Evolutionary conservation across 2,113 vertebrate species (phyloP), one percentile per base, ranked within the genome.

Genomic region (Arenaria interpres): DNA sequence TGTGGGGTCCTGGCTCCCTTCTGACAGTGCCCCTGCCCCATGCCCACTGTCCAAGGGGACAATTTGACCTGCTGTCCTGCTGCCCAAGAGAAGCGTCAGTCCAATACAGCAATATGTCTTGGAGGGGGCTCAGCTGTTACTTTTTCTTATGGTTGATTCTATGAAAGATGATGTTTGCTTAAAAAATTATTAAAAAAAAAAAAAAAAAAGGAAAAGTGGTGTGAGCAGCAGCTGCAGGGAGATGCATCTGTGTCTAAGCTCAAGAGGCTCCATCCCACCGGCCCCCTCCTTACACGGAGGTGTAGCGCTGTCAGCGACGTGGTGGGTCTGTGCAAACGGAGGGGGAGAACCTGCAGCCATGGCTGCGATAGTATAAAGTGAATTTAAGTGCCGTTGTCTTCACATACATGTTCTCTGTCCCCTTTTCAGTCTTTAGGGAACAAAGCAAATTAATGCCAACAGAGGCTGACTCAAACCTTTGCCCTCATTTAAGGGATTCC

Each of bases 401-500:
- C 74, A 76, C 60, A 48, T 94, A 13, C 69, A 45, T 86, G 59
- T 94, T 88, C 87, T 85, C 93, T 86, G 73, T 91, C 71, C 84
- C 59, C 73, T 86, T 92, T 92, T 81, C 71, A 68, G 50, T 85
- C 88, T 89, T 92, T 83, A 88, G 95, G 93, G 95, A 96, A 45
- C 66, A 93, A 90, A 89, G 84, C 84, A 95, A 93, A 94, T 95
- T 95, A 96, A 92, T 92, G 86, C 93, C 85, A 93, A 71, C 82
- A 85, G 93, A 95, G 90, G 84, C 93, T 93, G 90, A 85, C 74
- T 93, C 85, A 88, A 94, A 96, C 85, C 90, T 96, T 95, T 92
- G 92, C 91, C 85, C 87, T 97, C 94, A 81, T 96, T 93, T 96
- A 88, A 90, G 90, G 74, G 50, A 92, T 92, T 92, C 93, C 90